phyloP scores from a whole-genome alignment of 2,888 invertebrate genomes.

The Meteorus colon region DNA sequence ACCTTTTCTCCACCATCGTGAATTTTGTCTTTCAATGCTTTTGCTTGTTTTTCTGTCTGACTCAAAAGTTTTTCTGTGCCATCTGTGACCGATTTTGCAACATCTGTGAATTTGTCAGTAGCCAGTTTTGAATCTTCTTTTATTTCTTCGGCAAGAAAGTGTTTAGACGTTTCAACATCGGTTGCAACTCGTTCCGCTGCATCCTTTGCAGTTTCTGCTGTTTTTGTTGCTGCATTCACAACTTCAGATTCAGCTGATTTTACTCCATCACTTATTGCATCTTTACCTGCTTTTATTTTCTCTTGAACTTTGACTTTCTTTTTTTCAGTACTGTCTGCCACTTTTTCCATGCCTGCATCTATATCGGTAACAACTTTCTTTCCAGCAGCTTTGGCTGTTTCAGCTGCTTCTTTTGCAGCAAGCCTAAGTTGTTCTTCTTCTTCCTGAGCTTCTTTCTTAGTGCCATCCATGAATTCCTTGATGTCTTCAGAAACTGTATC shows the following conservation, averaged over 20 bases:
- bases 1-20: constrained; percentile 56
- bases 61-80: constrained; percentile 74
- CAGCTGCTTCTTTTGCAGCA: constrained; percentile 44
- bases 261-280: constrained; percentile 39
- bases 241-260: constrained; percentile 72
- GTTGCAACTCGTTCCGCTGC: constrained; percentile 28
- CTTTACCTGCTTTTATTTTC: constrained; percentile 72
- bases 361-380: constrained; percentile 44
- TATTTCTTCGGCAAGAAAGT: constrained; percentile 35
- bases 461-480: constrained; percentile 54
- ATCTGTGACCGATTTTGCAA: constrained; percentile 58
- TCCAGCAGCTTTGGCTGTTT: constrained; percentile 46
- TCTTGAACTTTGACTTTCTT: constrained; percentile 45
- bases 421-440: constrained; percentile 44
- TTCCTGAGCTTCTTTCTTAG: constrained; percentile 50
- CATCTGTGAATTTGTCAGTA: constrained; percentile 40
- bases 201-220: constrained; percentile 40
- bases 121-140: constrained; percentile 42
- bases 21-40: constrained; percentile 72
- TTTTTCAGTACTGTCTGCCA: constrained; percentile 46
- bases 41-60: constrained; percentile 73
- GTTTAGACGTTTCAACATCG: constrained; percentile 34
- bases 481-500: constrained; percentile 53
- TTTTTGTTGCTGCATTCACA: constrained; percentile 59
- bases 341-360: constrained; percentile 44